These are phyloP conservation scores for Malurus cyaneus DNA, from an alignment of 2,113 vertebrate species.

Conservation along the genomic window DNA sequence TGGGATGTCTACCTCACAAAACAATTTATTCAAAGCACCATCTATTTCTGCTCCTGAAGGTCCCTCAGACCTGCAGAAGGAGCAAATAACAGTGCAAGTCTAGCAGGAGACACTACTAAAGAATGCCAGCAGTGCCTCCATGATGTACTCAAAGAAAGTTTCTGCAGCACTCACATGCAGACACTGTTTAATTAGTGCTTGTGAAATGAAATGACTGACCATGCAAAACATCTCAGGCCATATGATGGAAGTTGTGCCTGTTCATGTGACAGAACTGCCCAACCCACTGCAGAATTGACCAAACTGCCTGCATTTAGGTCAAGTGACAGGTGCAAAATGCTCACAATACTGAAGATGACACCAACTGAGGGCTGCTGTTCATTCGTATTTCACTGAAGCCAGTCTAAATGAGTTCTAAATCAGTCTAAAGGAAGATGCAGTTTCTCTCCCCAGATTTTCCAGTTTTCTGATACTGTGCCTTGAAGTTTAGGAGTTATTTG, in stretches of 20 bases:
- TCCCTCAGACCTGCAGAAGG: not conserved
- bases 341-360: not conserved
- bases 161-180: not conserved
- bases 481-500: not conserved
- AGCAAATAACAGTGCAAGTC: not conserved
- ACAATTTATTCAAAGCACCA: not conserved
- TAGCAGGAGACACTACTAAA: not conserved
- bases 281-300: not conserved
- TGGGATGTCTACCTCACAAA: not conserved
- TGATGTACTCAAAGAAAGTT: fast-evolving
- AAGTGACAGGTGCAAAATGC: not conserved
- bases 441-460: not conserved
- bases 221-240: fast-evolving
- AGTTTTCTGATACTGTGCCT: not conserved
- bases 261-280: not conserved
- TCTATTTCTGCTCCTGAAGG: not conserved
- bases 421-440: not conserved
- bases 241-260: not conserved
- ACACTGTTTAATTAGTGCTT: not conserved
- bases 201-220: not conserved
- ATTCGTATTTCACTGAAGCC: not conserved
- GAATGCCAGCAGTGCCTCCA: not conserved
- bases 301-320: not conserved
- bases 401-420: not conserved
- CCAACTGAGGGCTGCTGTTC: not conserved